Percentiles rank a stretch among this genome's conserved stretches.
Evolutionary conservation across 2,113 vertebrate species (phyloP).

Genomic region (Regulus satrapa): DNA sequence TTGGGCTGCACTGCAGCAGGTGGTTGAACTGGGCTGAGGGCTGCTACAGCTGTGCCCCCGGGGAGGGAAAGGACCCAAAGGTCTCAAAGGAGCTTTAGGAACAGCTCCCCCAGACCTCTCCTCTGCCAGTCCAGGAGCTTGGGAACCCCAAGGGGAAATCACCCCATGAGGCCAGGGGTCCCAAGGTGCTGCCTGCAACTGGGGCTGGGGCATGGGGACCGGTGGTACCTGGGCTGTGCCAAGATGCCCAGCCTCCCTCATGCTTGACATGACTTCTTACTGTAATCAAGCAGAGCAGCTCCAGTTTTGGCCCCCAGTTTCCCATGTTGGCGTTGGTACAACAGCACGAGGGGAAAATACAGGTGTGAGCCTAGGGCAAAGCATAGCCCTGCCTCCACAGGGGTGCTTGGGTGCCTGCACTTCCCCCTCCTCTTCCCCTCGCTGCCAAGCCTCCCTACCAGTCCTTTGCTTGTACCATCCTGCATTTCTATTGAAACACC

Average conservation of each 20-base stretch:
- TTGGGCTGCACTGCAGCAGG: accelerated
- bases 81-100: background rate
- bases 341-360: background rate
- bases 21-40: accelerated
- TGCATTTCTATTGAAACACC: background rate
- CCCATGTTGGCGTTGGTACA: background rate
- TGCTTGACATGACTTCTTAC: background rate
- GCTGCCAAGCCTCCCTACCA: background rate
- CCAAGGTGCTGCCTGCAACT: background rate
- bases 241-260: background rate
- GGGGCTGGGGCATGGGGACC: background rate
- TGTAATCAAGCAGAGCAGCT: accelerated
- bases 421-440: background rate
- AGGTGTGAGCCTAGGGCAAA: background rate
- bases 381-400: accelerated
- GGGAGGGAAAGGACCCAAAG: background rate
- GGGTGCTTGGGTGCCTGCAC: accelerated
- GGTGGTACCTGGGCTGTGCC: background rate
- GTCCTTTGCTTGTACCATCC: background rate
- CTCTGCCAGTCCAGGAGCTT: background rate
- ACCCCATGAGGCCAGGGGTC: accelerated
- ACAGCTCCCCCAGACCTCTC: background rate
- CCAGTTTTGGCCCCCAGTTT: background rate
- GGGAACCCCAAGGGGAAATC: background rate
- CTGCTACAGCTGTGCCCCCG: background rate